Percentiles rank a stretch among this genome's conserved stretches.
Conservation (phyloP, 1,140 invertebrate species). For the Drosophila simulans region DNA sequence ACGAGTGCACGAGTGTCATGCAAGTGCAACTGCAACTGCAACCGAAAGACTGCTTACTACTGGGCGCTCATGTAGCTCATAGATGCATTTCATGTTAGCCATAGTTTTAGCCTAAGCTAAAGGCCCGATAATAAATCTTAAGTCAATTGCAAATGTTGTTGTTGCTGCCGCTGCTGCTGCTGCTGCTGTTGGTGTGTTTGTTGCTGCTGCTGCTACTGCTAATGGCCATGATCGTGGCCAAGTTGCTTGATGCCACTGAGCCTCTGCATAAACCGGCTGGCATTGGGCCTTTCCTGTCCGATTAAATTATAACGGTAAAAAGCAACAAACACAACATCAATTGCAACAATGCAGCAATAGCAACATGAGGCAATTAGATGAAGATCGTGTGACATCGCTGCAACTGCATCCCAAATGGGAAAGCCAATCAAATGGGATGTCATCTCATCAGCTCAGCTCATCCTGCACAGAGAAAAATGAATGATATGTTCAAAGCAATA, state of each 20-base stretch:
- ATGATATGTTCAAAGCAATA: too few species aligned
- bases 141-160: constrained; percentile 50
- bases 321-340: constrained; percentile 48
- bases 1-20: constrained; percentile 4
- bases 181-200: constrained; percentile 6
- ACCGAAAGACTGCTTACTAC: constrained; percentile 32
- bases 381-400: constrained; percentile 48
- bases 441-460: constrained; percentile 3
- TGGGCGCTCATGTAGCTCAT: constrained; percentile 23
- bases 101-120: constrained; percentile 43
- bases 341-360: constrained; percentile 35
- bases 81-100: constrained; percentile 46
- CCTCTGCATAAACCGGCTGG: constrained; percentile 45
- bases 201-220: constrained; percentile 20
- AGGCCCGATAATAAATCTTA: constrained; percentile 67
- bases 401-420: constrained; percentile 45
- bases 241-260: constrained; percentile 7
- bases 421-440: constrained; percentile 29
- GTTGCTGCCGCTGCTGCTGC: constrained; percentile 32
- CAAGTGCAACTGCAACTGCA: constrained; percentile 30
- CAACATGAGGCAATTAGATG: constrained; percentile 49
- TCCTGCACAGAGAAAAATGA: constrained; percentile 6
- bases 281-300: constrained; percentile 52
- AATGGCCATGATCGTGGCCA: constrained; percentile 4
- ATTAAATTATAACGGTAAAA: constrained; percentile 78